Percentiles rank a stretch among this genome's conserved stretches.
Evolutionary conservation across 2,888 invertebrate species (phyloP).

Genomic region (Plagiodera versicolora): DNA sequence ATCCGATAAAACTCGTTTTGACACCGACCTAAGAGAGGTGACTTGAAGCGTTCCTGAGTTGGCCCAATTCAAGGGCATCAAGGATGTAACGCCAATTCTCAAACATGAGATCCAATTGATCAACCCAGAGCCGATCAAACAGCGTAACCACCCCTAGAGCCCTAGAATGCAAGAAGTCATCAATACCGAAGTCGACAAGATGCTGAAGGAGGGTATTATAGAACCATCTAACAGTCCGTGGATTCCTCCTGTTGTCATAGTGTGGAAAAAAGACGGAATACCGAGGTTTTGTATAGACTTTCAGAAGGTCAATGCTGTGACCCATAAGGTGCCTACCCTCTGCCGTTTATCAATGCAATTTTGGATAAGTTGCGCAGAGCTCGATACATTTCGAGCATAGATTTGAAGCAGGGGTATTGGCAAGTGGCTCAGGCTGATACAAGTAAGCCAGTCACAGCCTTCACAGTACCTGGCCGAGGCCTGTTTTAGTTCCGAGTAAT

Average conservation of each 20-base stretch:
- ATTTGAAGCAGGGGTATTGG: slow-evolving; percentile 39
- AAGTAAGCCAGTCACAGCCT: slow-evolving; percentile 37
- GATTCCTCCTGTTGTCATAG: slow-evolving; percentile 25
- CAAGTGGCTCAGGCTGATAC: slow-evolving; percentile 28
- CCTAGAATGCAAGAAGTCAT: slow-evolving; percentile 20
- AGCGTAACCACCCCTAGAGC: slow-evolving; percentile 15
- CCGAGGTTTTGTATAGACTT: slow-evolving; percentile 30
- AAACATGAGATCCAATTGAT: slow-evolving; percentile 12
- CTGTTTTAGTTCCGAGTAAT: slow-evolving; percentile 40
- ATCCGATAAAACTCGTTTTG: neutral
- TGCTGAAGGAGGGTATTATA: slow-evolving; percentile 21
- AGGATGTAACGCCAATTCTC: slow-evolving; percentile 11
- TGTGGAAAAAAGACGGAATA: slow-evolving; percentile 25
- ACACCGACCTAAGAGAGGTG: neutral
- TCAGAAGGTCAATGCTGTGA: slow-evolving; percentile 22
- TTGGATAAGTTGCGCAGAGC: slow-evolving; percentile 36
- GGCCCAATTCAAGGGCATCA: neutral
- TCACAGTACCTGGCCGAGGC: slow-evolving; percentile 38
- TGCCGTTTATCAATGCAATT: slow-evolving; percentile 37
- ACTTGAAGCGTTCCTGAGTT: neutral
- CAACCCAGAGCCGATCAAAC: slow-evolving; percentile 17
- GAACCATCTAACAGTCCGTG: slow-evolving; percentile 28
- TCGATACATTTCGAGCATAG: slow-evolving; percentile 28
- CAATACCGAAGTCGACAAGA: slow-evolving; percentile 20
- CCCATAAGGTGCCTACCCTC: slow-evolving; percentile 33